phyloP scores from a whole-genome alignment of 2,797 vertebrate genomes.

The Phoebastria nigripes region DNA sequence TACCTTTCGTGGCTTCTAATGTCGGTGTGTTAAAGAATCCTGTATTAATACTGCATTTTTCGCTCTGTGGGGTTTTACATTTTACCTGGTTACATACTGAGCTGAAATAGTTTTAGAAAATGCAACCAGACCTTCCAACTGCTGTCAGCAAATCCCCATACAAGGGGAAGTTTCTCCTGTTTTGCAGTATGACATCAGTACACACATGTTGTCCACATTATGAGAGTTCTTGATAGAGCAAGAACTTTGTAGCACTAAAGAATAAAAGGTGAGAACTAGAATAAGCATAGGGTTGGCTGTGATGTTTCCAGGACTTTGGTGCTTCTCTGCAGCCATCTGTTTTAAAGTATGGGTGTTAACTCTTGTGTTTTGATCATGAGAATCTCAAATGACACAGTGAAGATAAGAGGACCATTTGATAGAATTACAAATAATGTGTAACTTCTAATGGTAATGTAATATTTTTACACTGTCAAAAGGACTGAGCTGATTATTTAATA shows the following conservation, averaged over 20 bases:
- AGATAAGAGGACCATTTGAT: neutral
- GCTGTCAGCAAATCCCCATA: neutral
- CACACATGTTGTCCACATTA: neutral
- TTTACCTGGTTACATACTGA: neutral
- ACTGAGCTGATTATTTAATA: neutral
- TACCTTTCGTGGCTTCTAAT: neutral
- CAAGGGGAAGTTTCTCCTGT: neutral
- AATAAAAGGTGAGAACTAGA: neutral
- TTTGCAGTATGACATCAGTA: neutral
- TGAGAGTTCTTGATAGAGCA: neutral
- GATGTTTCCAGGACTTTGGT: neutral
- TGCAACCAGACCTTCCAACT: slow-evolving; percentile 33
- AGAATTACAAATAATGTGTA: neutral
- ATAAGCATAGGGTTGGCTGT: neutral
- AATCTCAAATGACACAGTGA: neutral
- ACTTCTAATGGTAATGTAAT: rapidly evolving
- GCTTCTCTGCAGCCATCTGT: neutral
- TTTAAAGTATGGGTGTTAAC: neutral
- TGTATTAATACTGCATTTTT: neutral
- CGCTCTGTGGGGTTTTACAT: neutral
- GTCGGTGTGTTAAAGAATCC: neutral
- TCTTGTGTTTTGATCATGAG: neutral
- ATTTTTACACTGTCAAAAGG: neutral
- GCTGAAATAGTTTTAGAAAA: slow-evolving; percentile 41
- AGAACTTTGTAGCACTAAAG: neutral